These are phyloP conservation scores for Xyliphius kryptos DNA, from an alignment of 2,113 vertebrate species.

Conservation along the genomic window DNA sequence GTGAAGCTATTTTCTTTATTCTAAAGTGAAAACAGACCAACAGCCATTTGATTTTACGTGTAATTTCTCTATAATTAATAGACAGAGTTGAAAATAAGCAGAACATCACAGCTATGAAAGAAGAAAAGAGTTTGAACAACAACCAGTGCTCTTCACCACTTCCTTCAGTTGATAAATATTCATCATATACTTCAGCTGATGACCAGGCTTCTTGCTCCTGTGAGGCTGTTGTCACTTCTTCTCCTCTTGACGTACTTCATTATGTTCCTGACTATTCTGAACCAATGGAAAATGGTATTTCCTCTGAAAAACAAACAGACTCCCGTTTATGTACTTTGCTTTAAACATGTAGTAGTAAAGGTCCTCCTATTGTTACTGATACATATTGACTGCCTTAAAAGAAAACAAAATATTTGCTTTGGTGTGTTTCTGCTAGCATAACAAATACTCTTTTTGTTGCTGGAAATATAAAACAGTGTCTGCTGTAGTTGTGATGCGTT, in stretches of 20 bases:
- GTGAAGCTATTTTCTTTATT: too few relatives aligned
- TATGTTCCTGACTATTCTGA: slow-evolving; percentile 16
- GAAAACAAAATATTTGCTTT: neutral
- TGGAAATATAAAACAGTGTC: too few relatives aligned
- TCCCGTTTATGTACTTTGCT: slow-evolving; percentile 37
- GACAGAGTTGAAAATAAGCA: neutral
- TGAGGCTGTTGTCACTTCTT: neutral
- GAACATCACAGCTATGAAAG: neutral
- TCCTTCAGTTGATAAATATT: neutral
- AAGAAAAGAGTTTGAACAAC: neutral
- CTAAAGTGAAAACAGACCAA: neutral
- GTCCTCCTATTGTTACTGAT: too few relatives aligned
- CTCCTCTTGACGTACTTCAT: slow-evolving; percentile 1
- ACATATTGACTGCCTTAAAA: neutral
- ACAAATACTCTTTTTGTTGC: neutral
- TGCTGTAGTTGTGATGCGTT: too few relatives aligned
- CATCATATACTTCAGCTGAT: neutral
- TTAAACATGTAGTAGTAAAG: neutral
- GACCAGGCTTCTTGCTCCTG: neutral
- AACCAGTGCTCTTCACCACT: neutral
- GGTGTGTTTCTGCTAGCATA: neutral
- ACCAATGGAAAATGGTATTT: slow-evolving; percentile 4
- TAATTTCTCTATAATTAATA: neutral
- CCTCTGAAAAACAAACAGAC: slow-evolving; percentile 16
- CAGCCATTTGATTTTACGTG: neutral